phyloP scores from a whole-genome alignment of 2,888 invertebrate species.

The Trachelus tabidus region DNA sequence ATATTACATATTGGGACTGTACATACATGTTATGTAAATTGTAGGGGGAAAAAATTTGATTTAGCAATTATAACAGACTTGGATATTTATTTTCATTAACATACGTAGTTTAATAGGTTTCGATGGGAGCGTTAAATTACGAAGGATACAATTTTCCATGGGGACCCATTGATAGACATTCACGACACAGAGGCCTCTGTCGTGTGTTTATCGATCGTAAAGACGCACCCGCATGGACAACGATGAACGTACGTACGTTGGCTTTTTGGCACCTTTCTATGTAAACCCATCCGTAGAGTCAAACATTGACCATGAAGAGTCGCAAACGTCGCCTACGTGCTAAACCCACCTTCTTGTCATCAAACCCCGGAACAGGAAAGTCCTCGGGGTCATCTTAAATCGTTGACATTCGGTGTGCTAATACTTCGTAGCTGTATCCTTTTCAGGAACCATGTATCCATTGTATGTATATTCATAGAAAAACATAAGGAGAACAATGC shows the following conservation, averaged over 20 bases:
- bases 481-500: background rate
- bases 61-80: background rate
- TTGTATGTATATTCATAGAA: background rate
- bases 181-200: background rate
- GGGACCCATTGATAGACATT: no score
- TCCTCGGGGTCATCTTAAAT: background rate
- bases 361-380: background rate
- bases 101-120: background rate
- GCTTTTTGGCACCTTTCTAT: constrained; percentile 5
- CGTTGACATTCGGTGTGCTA: background rate
- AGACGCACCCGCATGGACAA: background rate
- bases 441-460: background rate
- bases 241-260: background rate
- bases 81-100: background rate
- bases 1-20: no score
- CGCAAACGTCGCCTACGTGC: background rate
- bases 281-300: background rate
- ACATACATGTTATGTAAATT: background rate
- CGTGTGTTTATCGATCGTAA: background rate
- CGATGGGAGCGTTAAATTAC: background rate
- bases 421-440: background rate
- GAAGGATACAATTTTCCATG: background rate
- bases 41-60: background rate
- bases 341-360: background rate
- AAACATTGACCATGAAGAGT: background rate